Evolutionary conservation across 2,797 vertebrate species (phyloP), one percentile per base, ranked within the genome.

Genomic region (Dipus sagitta): DNA sequence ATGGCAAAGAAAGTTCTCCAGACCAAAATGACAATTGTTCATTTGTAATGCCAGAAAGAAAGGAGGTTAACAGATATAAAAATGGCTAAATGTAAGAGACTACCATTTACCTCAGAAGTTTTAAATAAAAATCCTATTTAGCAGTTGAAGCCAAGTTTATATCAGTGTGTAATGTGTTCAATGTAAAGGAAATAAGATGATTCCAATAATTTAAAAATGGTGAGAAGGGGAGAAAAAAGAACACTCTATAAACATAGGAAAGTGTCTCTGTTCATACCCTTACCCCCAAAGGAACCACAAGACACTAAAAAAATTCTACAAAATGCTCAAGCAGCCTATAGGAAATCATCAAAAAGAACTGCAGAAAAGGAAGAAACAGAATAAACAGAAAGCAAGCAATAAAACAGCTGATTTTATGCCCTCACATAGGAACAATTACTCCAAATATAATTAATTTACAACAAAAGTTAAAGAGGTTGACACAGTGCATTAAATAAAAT

Each of bases 151-250:
- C n/a, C 68, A 24, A 86, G 76, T 60, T 72, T 81, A 2, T 80
- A 65, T 85, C 58, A 74, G 72, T 23, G 24, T 64, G 6, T 79
- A 5, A 24, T 90, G 42, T 79, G 47, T 42, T 74, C 75, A 77
- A 58, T 24, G 62, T 24, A 24, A 64, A 71, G 15, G 65, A 38
- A 89, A 67, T 4, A 84, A 72, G 30, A 78, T 23, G 77, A 90
- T 42, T 76, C 47, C 47, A 58, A 52, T 71, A 76, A 58, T 81
- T 95, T 92, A 71, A 32, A 86, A 86, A 34, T 86, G 52, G 23
- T 42, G 4, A 90, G 60, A n/a, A 28, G 68, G 32, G 80, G 21
- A 52, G 12, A 34, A 2, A 71, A 90, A 2, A 64, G 64, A 84
- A 75, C 15, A 62, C 54, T 90, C 52, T 65, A 71, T 11, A 85